phyloP scores from a whole-genome alignment of 1,140 invertebrate species.

The Euura saliciscinereae region DNA sequence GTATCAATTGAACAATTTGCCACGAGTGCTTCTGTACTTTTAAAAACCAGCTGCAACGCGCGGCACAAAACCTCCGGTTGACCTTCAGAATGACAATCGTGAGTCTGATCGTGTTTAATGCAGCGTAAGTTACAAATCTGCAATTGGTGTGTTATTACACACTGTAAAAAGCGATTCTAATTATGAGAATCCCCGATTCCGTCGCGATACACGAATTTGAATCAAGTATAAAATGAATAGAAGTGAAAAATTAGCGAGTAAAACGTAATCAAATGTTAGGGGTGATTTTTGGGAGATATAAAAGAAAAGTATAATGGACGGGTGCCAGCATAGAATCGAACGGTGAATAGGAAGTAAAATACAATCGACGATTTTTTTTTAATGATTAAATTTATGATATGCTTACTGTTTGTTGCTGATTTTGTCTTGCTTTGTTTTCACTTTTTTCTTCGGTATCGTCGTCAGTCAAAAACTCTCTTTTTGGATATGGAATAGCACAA shows the following conservation, averaged over 20 bases:
- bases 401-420: constrained; percentile 69
- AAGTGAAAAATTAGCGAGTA: too few relatives aligned
- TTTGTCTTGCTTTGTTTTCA: constrained; percentile 83
- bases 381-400: constrained; percentile 1
- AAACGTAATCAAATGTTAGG: too few relatives aligned
- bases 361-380: neutral
- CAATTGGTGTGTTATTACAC: neutral
- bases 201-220: too few relatives aligned
- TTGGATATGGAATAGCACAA: constrained; percentile 97
- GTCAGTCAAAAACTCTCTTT: constrained; percentile 96
- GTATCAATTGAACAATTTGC: neutral
- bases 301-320: neutral
- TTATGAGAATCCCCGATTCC: too few relatives aligned
- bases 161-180: too few relatives aligned
- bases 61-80: neutral
- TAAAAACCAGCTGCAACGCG: neutral
- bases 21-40: neutral
- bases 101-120: neutral
- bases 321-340: neutral
- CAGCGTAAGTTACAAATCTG: neutral
- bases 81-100: neutral
- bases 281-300: too few relatives aligned
- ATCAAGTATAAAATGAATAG: too few relatives aligned
- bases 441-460: constrained; percentile 96
- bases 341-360: neutral